phyloP scores from a whole-genome alignment of 2,888 invertebrate genomes.

The Melinaea menophilus region DNA sequence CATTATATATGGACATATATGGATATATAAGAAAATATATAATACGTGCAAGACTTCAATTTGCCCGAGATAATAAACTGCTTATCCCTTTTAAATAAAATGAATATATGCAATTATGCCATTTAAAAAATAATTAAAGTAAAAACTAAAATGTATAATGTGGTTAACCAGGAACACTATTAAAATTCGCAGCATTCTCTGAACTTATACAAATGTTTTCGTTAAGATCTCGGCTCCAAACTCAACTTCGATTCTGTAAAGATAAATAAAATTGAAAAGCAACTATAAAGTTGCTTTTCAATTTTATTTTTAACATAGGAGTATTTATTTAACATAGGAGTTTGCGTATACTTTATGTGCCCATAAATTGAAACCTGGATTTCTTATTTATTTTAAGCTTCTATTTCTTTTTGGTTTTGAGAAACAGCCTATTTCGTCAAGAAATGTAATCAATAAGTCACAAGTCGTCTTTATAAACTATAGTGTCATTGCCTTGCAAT shows the following conservation, averaged over 20 bases:
- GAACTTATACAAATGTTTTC: slow-evolving; percentile 5
- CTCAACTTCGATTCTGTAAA: slow-evolving; percentile 1
- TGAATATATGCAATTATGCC: too few relatives aligned
- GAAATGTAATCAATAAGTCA: background rate
- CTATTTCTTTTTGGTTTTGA: background rate
- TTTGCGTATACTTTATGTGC: slow-evolving; percentile 18
- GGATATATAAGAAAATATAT: too few relatives aligned
- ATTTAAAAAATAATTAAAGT: too few relatives aligned
- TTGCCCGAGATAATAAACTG: too few relatives aligned
- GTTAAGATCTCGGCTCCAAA: slow-evolving; percentile 1
- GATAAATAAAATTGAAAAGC: slow-evolving; percentile 29
- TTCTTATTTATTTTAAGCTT: slow-evolving; percentile 6
- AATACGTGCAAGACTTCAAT: too few relatives aligned
- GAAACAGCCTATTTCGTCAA: too few relatives aligned
- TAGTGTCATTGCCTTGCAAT: background rate
- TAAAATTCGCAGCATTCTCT: background rate
- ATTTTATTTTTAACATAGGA: too few relatives aligned
- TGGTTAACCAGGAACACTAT: background rate
- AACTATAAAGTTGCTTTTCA: slow-evolving; percentile 24
- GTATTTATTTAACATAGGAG: too few relatives aligned
- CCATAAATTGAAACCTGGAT: slow-evolving; percentile 19
- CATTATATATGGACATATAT: too few relatives aligned
- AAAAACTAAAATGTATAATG: background rate
- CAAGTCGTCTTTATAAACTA: background rate
- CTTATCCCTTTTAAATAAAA: too few relatives aligned